Evolutionary conservation across 2,888 invertebrate species (phyloP).

Genomic region (Altica lythri): DNA sequence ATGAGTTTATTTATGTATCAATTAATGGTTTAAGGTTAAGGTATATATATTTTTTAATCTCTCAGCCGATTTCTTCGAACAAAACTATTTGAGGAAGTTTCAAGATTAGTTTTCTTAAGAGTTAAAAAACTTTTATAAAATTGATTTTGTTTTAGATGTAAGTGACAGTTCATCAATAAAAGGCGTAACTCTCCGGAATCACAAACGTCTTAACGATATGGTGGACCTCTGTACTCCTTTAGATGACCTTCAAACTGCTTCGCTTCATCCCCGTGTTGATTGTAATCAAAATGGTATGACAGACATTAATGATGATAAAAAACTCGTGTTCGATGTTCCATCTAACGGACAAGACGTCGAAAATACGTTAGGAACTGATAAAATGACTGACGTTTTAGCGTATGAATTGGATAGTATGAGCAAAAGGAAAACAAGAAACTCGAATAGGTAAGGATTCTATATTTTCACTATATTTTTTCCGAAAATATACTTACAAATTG

Average conservation of each 20-base stretch:
- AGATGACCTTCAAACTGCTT: constrained; percentile 15
- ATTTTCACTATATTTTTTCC: no score
- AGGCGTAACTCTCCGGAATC: constrained; percentile 68
- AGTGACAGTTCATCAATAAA: no score
- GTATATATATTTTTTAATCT: no score
- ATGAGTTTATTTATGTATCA: no score
- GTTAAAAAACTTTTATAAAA: no score
- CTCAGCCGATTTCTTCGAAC: no score
- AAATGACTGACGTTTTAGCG: neutral
- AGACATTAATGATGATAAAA: constrained; percentile 12
- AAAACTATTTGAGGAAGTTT: no score
- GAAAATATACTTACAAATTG: no score
- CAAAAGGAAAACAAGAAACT: constrained; percentile 25
- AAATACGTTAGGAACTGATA: neutral
- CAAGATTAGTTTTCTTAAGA: no score
- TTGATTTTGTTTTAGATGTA: no score
- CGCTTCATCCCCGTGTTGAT: constrained; percentile 30
- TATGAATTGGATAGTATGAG: constrained; percentile 1
- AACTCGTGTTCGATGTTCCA: neutral
- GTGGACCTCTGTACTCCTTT: constrained; percentile 2
- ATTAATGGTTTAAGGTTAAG: no score
- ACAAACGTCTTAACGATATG: constrained; percentile 60
- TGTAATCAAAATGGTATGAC: constrained; percentile 46
- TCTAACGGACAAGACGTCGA: neutral
- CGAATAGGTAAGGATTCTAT: no score